Evolutionary conservation across 92 coral and sea anemone genomes (phyloP).

Genomic region (Palythoa heliodiscus): DNA sequence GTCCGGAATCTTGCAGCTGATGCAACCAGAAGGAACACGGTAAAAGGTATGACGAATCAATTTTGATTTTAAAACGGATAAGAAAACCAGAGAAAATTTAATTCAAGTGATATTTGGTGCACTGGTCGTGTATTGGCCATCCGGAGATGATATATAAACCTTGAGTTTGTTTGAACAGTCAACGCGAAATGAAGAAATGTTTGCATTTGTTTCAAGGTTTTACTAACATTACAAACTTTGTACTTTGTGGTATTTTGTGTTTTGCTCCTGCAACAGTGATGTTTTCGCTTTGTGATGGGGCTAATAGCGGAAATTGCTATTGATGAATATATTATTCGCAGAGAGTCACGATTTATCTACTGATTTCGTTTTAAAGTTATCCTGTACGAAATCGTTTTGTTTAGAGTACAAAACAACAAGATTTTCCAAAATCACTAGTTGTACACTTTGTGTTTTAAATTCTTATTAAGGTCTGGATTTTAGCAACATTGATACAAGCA

Average conservation of each 20-base stretch:
- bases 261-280: background rate
- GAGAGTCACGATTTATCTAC: too few species aligned
- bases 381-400: too few species aligned
- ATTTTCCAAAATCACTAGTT: too few species aligned
- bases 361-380: too few species aligned
- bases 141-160: too few species aligned
- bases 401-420: too few species aligned
- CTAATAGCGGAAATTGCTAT: background rate
- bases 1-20: slow-evolving; percentile 10
- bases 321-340: background rate
- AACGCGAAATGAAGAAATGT: background rate
- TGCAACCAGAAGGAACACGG: background rate
- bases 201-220: background rate
- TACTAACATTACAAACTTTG: too few species aligned
- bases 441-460: too few species aligned
- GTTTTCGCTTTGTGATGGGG: background rate
- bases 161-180: background rate
- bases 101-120: background rate
- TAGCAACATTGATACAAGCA: too few species aligned
- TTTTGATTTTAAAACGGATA: background rate
- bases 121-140: background rate
- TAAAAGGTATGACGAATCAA: slow-evolving; percentile 10
- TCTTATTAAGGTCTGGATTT: too few species aligned
- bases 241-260: background rate
- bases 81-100: background rate